phyloP scores from a whole-genome alignment of 2,797 vertebrate genomes.

The Sciurus vulgaris region DNA sequence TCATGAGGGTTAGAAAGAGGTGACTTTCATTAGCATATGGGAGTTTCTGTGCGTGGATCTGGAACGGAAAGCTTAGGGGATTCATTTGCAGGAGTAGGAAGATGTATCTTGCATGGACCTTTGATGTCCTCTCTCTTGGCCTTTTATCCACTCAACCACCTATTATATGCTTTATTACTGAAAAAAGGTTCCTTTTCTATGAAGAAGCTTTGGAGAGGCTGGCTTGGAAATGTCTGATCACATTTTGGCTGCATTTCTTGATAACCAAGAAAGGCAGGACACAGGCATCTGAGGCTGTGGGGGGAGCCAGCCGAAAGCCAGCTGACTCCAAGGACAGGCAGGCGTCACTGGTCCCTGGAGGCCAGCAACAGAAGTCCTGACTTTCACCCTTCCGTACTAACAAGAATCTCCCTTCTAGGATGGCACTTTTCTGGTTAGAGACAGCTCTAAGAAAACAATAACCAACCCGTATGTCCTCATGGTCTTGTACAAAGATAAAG shows the following conservation, averaged over 20 bases:
- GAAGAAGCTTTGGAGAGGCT: background rate
- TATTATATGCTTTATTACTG: background rate
- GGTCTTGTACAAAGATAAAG: conserved; percentile 96
- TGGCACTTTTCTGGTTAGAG: conserved; percentile 95
- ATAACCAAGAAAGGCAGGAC: background rate
- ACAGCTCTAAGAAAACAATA: conserved; percentile 92
- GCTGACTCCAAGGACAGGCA: background rate
- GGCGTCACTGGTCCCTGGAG: background rate
- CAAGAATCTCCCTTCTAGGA: conserved; percentile 89
- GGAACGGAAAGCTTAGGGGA: background rate
- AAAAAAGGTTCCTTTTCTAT: background rate
- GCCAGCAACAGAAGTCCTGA: background rate
- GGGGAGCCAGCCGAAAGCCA: background rate
- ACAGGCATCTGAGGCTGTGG: background rate
- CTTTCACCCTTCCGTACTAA: background rate
- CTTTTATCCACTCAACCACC: background rate
- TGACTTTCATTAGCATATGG: background rate
- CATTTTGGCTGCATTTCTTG: conserved; percentile 9
- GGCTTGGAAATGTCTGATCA: background rate
- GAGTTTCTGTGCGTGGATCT: background rate
- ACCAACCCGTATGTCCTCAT: conserved; percentile 96
- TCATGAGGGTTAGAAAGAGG: background rate
- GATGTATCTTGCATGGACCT: background rate
- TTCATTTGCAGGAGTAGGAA: background rate
- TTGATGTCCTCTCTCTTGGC: background rate